A percentile compares a stretch with the other conserved stretches of the same genome.
These are phyloP conservation scores for Idaea aversata DNA, from an alignment of 2,888 invertebrate species.

Conservation along the genomic window DNA sequence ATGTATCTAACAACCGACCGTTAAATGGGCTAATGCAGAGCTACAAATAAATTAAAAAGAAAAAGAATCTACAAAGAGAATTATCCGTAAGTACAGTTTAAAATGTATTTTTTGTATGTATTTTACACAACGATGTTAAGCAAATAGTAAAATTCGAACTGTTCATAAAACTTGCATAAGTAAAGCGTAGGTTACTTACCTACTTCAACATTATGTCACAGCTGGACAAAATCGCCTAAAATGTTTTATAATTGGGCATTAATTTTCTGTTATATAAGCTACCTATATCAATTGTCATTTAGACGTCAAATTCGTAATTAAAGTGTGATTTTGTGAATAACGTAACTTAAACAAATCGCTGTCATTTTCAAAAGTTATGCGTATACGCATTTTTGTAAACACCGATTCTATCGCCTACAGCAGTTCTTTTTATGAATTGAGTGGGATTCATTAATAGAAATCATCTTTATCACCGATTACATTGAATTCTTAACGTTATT, in stretches of 20 bases:
- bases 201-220: neutral
- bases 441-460: no score
- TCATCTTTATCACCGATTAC: no score
- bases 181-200: neutral
- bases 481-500: no score
- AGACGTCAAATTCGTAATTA: neutral
- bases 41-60: neutral
- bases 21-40: neutral
- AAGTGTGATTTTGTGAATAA: neutral
- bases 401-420: no score
- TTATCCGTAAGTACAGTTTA: neutral
- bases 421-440: no score
- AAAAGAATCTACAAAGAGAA: neutral
- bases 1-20: neutral
- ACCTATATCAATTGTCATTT: neutral
- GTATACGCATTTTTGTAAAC: neutral
- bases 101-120: no score
- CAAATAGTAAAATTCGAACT: no score
- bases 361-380: neutral
- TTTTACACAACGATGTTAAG: no score
- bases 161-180: neutral
- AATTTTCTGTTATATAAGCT: neutral
- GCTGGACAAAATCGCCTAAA: neutral
- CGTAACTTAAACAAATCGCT: neutral
- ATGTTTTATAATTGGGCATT: neutral